Base-by-base conservation (phyloP, 2,888 invertebrate species). In the Anorthoa munda region DNA sequence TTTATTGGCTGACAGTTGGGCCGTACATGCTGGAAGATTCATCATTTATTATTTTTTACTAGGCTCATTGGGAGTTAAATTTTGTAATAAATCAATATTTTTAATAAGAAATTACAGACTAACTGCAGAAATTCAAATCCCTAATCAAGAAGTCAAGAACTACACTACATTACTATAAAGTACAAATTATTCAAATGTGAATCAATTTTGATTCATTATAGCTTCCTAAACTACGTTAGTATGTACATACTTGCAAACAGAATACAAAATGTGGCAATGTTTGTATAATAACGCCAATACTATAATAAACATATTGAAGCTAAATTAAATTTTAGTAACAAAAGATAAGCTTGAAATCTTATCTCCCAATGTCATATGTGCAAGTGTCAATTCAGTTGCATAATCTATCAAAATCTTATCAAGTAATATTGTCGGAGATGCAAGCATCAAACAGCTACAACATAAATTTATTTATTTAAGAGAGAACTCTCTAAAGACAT, bases 331-430 rank as follows among this genome's bases (percentile, higher is more conserved):
- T 61, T 55, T 50, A 13, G 21, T 45, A 56, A 61, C 26, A 21
- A 61, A 55, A 61, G 31, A 61, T 64, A 72, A 64, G 53, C 26
- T 53, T n/a, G 2, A 45, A 59, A 56, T 51, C 55, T 56, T 72
- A 80, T 74, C 51, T 21, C 23, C 5, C 18, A 0, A 12, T 56
- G 31, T 56, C n/a, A 59, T 61, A 50, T 18, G n/a, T 75, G 45
- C 31, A 0, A 58, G 51, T 78, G 50, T n/a, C 46, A 26, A 50
- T 78, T 72, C n/a, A 31, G 18, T 79, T 51, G 51, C 74, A 65
- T 66, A 66, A 80, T 77, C 75, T 61, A 61, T 56, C 65, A 26
- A 66, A 80, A 65, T 66, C 23, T 51, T 79, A 61, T 80, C 46
- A 46, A 56, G 11, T 45, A 9, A 26, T 51, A 53, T 39, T 63